Percentiles rank a stretch among this genome's conserved stretches.
These are phyloP conservation scores for Lathamus discolor DNA, from an alignment of 2,113 vertebrate species.

Conservation along the genomic window DNA sequence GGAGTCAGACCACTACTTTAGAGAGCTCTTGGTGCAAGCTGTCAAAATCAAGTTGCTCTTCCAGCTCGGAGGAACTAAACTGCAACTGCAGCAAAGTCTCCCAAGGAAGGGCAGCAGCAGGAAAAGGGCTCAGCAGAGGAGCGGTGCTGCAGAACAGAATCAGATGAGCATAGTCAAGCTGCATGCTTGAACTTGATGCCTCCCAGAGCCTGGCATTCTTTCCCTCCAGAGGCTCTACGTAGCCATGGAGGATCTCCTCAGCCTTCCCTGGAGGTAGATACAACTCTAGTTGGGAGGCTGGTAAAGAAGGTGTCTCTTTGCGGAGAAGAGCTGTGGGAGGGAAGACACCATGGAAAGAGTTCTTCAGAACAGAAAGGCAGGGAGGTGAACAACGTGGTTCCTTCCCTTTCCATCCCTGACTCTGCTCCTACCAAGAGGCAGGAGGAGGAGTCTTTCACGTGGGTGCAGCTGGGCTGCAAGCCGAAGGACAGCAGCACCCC, in stretches of 20 bases:
- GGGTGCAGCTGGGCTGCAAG: background rate
- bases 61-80: constrained; percentile 73
- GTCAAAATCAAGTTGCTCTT: constrained; percentile 46
- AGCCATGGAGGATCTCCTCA: background rate
- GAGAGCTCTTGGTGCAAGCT: constrained; percentile 73
- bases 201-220: background rate
- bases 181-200: fast-evolving
- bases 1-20: constrained; percentile 68
- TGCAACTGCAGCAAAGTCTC: background rate
- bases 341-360: fast-evolving
- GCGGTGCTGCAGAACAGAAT: constrained; percentile 8
- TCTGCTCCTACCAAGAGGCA: background rate
- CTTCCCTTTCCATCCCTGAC: background rate
- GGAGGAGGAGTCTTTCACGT: background rate
- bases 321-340: background rate
- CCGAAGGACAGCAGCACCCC: background rate
- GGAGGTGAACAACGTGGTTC: background rate
- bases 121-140: background rate
- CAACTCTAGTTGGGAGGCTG: background rate
- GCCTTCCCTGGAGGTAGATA: background rate
- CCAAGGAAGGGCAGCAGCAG: background rate
- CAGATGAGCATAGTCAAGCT: fast-evolving
- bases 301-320: background rate
- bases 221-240: background rate
- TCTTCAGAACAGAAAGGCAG: background rate